Conservation (phyloP, 2,797 vertebrate genomes). For the Sylvilagus floridanus region DNA sequence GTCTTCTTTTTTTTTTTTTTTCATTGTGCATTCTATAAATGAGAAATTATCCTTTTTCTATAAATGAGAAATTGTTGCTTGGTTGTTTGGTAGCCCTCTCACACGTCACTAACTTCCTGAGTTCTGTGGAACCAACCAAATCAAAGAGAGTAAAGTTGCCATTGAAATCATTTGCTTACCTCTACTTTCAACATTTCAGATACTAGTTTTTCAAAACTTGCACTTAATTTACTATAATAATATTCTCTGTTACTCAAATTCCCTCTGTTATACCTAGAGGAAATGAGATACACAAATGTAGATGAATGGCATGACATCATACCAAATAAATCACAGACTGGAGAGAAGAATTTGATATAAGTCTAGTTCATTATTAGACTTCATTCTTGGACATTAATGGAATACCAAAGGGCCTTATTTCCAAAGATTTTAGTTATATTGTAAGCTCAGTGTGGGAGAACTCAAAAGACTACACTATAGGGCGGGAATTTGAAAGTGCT, state of each 20-base stretch:
- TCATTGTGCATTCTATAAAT: no score
- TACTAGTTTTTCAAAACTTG: slow-evolving; percentile 11
- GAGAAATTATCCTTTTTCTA: slow-evolving; percentile 5
- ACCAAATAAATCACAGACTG: background rate
- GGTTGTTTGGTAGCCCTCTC: background rate
- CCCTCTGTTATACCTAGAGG: background rate
- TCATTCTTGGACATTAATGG: background rate
- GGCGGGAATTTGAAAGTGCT: background rate
- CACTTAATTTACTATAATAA: slow-evolving; percentile 23
- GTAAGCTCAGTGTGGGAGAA: background rate
- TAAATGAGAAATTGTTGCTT: background rate
- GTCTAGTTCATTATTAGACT: background rate
- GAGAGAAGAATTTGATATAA: slow-evolving; percentile 32
- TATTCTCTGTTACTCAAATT: slow-evolving; percentile 18
- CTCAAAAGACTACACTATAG: background rate
- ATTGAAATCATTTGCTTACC: background rate
- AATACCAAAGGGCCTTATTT: slow-evolving; percentile 33
- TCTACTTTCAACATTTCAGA: slow-evolving; percentile 20
- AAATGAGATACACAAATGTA: slow-evolving; percentile 1
- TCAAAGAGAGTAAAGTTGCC: background rate
- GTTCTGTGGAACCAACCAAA: slow-evolving; percentile 12
- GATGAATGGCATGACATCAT: slow-evolving; percentile 3
- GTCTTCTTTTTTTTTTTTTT: no score
- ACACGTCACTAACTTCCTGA: background rate
- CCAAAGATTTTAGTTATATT: background rate